Evolutionary conservation across 2,797 vertebrate species (phyloP), one percentile per base, ranked within the genome.

Genomic region (Coilia nasus): DNA sequence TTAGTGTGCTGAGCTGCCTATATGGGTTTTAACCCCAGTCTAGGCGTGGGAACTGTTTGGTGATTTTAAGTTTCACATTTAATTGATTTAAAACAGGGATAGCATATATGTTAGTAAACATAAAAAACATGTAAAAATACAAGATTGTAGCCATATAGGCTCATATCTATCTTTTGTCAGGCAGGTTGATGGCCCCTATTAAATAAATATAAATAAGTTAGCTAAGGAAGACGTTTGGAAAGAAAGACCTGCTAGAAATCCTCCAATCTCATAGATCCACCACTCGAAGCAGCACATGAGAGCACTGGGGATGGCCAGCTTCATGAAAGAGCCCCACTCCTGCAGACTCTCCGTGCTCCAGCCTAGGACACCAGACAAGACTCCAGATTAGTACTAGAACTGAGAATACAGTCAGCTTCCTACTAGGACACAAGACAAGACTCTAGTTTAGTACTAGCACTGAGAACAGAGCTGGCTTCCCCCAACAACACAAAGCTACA

Each of bases 241-340:
- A n/a, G 59, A 7, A 62, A 57, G 17, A 98, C 98, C 98, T 87
- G 97, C 94, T 87, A 99, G 93, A 90, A 99, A 97, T 83, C 96
- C 97, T 0, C 97, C 97, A 0, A 98, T 93, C 90, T 99, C 98
- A 80, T 97, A 99, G 83, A 98, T 94, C 98, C 97, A 99, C 97
- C 97, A 98, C 90, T 98, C 97, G 0, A 98, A 97, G 80, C 97
- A 98, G 11, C 96, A 91, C 98, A 99, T 97, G 11, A 97, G 78
- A 93, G 96, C 96, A 87, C 97, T 95, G 9, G 98, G 97, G 78
- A 99, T 71, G 0, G 98, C 98, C 89, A 99, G 94, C 47, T 84
- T 93, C 94, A 97, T 95, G 87, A 96, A 99, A 46, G 96, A 92
- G 7, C 96, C 96, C 98, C 98, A 99, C 23, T 97, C 96, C 88